These are phyloP conservation scores for Sebastes fasciatus DNA, from an alignment of 2,113 vertebrate genomes.

Conservation along the genomic window DNA sequence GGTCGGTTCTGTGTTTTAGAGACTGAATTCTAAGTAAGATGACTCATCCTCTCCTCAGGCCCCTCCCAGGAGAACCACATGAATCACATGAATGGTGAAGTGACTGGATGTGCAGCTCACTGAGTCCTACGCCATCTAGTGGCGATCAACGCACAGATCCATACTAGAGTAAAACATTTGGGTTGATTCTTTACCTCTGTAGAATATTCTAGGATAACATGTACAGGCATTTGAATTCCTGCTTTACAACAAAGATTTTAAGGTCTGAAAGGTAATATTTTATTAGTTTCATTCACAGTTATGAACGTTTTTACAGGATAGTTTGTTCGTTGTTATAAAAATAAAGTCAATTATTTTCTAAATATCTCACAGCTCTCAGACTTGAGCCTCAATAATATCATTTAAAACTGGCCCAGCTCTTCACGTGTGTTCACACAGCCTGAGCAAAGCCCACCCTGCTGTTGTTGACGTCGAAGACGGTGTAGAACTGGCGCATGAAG, in stretches of 20 bases:
- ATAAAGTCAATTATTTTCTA: background rate
- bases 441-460: slow-evolving; percentile 48
- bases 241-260: background rate
- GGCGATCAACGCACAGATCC: slow-evolving; percentile 23
- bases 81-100: slow-evolving; percentile 33
- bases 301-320: background rate
- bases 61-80: slow-evolving; percentile 53
- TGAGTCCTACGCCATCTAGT: slow-evolving; percentile 68
- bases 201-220: background rate
- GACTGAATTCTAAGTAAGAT: slow-evolving; percentile 72
- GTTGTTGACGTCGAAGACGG: background rate
- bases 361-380: background rate
- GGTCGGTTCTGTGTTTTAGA: slow-evolving; percentile 47
- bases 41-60: slow-evolving; percentile 73
- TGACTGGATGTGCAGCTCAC: slow-evolving; percentile 10
- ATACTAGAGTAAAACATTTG: background rate
- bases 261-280: background rate
- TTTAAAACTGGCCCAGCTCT: background rate
- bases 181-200: background rate
- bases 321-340: background rate
- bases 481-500: slow-evolving; percentile 54
- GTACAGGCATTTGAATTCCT: background rate
- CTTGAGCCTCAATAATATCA: background rate
- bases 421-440: slow-evolving; percentile 20
- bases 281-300: background rate